A percentile compares a stretch with the other conserved stretches of the same genome.
Evolutionary conservation across 1,140 invertebrate species (phyloP).

Genomic region (Macrobrachium nipponense): DNA sequence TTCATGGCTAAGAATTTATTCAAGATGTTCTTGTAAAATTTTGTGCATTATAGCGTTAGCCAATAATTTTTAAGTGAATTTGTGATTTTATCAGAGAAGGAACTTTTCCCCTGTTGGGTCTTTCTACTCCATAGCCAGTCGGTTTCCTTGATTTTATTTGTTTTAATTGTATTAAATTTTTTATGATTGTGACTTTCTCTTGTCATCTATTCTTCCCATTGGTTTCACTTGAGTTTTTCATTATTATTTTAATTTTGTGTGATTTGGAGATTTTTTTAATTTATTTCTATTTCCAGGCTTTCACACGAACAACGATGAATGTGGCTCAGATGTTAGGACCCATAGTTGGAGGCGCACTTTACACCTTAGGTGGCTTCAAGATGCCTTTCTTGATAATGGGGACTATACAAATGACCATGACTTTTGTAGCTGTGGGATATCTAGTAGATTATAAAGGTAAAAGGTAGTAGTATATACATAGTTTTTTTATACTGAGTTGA

Average conservation of each 20-base stretch:
- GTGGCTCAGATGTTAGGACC: slow-evolving; percentile 67
- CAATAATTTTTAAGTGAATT: no score
- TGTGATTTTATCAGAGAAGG: no score
- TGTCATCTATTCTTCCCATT: no score
- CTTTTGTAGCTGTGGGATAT: slow-evolving; percentile 56
- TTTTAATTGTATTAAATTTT: no score
- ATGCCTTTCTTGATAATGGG: slow-evolving; percentile 66
- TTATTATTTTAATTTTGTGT: not conserved
- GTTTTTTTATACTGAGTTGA: no score
- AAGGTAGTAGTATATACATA: not conserved
- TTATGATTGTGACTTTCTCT: no score
- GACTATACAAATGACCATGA: slow-evolving; percentile 63
- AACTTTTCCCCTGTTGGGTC: no score
- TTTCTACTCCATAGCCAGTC: no score
- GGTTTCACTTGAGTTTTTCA: not conserved
- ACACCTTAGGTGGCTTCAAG: slow-evolving; percentile 66
- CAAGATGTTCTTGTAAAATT: no score
- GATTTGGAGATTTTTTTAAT: not conserved
- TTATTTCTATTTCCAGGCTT: slow-evolving; percentile 58
- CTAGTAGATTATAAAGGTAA: slow-evolving; percentile 53
- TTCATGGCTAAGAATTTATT: no score
- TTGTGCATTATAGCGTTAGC: no score
- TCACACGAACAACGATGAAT: slow-evolving; percentile 66
- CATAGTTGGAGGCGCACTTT: slow-evolving; percentile 65
- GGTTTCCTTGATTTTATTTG: no score